Evolutionary conservation across 2,113 vertebrate genomes (phyloP).

Genomic region (Prunella himalayana): DNA sequence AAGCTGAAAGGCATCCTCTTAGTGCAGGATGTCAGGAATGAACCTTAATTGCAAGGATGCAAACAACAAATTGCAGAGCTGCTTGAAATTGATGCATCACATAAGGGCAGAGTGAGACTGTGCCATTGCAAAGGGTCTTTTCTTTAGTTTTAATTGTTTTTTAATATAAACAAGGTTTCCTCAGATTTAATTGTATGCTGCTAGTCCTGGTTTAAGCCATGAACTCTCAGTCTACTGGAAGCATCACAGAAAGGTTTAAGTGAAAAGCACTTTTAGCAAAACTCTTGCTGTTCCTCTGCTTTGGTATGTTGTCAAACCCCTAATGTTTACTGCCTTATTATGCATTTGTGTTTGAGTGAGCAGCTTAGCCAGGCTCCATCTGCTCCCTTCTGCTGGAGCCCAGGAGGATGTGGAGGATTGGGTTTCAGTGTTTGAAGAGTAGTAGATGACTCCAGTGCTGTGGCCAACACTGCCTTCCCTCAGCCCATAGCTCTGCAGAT

Average conservation of each 20-base stretch:
- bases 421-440: neutral
- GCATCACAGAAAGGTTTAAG: neutral
- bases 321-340: neutral
- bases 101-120: neutral
- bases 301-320: neutral
- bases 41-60: neutral
- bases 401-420: neutral
- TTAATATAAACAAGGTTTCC: neutral
- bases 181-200: neutral
- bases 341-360: neutral
- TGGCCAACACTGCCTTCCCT: neutral
- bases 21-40: neutral
- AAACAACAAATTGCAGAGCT: neutral
- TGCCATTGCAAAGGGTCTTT: neutral
- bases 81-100: neutral
- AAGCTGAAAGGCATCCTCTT: neutral
- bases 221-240: neutral
- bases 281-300: neutral
- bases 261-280: neutral
- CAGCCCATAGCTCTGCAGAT: neutral
- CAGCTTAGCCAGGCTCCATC: conserved; percentile 9
- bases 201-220: neutral
- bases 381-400: neutral
- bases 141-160: neutral
- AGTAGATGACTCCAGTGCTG: neutral